Evolutionary conservation across 2,797 vertebrate species (phyloP), one percentile per base, ranked within the genome.

Genomic region (Notamacropus eugenii): DNA sequence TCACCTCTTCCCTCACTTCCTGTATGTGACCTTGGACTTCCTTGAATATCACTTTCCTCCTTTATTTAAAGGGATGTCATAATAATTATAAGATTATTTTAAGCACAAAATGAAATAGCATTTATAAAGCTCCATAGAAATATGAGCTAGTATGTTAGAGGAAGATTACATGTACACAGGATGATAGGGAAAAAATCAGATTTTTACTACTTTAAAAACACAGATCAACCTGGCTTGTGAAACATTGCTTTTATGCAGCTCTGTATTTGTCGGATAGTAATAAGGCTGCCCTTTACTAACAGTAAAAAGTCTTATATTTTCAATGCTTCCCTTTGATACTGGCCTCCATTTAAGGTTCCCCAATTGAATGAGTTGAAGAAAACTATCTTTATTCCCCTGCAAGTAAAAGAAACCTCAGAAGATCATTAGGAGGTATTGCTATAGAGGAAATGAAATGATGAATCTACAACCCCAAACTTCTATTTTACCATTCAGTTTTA

Each of bases 401-500:
- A 82, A 82, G 74, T 27, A 46, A 82, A 82, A 46, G 8, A 82
- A 82, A 46, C 22, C 40, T 82, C 22, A 27, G 74, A 24, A 46
- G 5, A 46, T 82, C 22, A 82, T 82, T 46, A 46, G 40, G 22
- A 46, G 40, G 22, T 82, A 82, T 82, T 82, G 74, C 9, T 24
- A 82, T 40, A 82, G 67, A 46, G 16, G 19, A 82, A 46, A 11
- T 82, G 40, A 82, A 82, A 46, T 24, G 8, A 82, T 24, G 40
- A 27, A 82, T 27, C 40, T 22, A 46, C 40, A 46, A 46, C 40
- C 74, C 91, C 90, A n/a, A 95, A 5, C 27, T 16, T 54, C 91
- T 93, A 82, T 50, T 94, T 67, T 57, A 91, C n/a, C 16, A 34
- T 94, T 91, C 92, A 93, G 57, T 50, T 94, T 57, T 93, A 90